Evolutionary conservation across 2,113 vertebrate genomes (phyloP), one percentile per base, ranked within the genome.

Genomic region (Synchiropus splendidus): DNA sequence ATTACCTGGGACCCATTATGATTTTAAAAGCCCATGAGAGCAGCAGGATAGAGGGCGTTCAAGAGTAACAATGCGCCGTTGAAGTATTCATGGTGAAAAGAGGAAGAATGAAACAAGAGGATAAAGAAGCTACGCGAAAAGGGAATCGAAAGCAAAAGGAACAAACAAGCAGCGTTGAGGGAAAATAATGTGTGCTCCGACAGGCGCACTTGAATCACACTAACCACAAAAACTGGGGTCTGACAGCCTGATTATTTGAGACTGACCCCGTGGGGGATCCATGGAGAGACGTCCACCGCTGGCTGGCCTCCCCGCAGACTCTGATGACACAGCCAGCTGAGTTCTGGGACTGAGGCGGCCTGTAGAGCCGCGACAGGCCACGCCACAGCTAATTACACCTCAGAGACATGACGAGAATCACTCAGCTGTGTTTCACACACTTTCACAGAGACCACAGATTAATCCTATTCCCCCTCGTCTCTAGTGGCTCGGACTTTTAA

Each of bases 331-430:
- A 54, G 48, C 16, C 59, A 45, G 59, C 16, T 16, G 13, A 57
- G 64, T 64, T 64, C 64, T 34, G 2, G 56, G 62, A 48, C 64
- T 37, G 54, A 18, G 44, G 39, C 55, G 56, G 65, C 61, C 63
- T 49, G 61, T 13, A 18, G 48, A 59, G 64, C 65, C 60, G 18
- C 32, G 58, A 46, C 70, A 61, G 72, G 74, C 45, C 64, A 55
- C 8, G 39, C 39, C 55, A 59, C 21, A 43, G 67, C 57, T 82
- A 78, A 79, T 76, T 71, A 80, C 57, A 59, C 68, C 67, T 73
- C 51, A 27, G 79, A 76, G 72, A 75, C 64, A 54, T 48, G 57
- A 59, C 39, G 56, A 43, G 52, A 74, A 77, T 77, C 66, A 67
- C 64, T 77, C 78, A 65, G 51, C 67, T 64, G 37, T 48, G 47